Percentiles rank a stretch among this genome's conserved stretches.
Evolutionary conservation across 1,140 invertebrate species (phyloP).

Genomic region (Drosophila tristis): DNA sequence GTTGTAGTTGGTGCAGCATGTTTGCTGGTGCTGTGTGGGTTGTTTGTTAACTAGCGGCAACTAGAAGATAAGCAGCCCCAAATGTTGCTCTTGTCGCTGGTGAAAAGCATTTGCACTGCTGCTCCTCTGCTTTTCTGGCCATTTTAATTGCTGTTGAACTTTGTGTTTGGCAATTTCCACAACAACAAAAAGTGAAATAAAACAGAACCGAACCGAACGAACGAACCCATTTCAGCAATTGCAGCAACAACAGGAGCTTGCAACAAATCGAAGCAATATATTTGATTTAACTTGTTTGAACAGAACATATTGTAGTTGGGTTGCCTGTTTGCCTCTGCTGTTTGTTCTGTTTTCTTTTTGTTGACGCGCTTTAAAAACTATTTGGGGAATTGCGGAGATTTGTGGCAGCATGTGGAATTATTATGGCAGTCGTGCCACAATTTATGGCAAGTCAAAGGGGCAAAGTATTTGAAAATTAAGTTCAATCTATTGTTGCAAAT

Average conservation of each 20-base stretch:
- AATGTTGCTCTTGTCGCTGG: slow-evolving; percentile 41
- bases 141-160: slow-evolving; percentile 79
- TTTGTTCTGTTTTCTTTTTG: slow-evolving; percentile 59
- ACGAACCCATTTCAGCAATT: slow-evolving; percentile 50
- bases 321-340: slow-evolving; percentile 9
- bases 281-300: slow-evolving; percentile 81
- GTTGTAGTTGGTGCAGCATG: slow-evolving; percentile 28
- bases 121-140: slow-evolving; percentile 36
- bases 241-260: slow-evolving; percentile 6
- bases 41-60: slow-evolving; percentile 64
- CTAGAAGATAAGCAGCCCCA: slow-evolving; percentile 66
- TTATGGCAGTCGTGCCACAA: slow-evolving; percentile 45
- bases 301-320: slow-evolving; percentile 53
- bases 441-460: slow-evolving; percentile 45
- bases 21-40: slow-evolving; percentile 25
- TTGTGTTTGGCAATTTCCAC: slow-evolving; percentile 56
- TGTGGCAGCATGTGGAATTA: slow-evolving; percentile 59
- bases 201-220: slow-evolving; percentile 24
- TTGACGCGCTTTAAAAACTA: slow-evolving; percentile 75
- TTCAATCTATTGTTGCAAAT: slow-evolving; percentile 26
- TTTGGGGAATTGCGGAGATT: slow-evolving; percentile 78
- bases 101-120: slow-evolving; percentile 39
- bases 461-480: slow-evolving; percentile 22
- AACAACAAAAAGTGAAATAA: slow-evolving; percentile 17
- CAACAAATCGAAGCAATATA: slow-evolving; percentile 66